Percentiles rank a stretch among this genome's conserved stretches.
These are phyloP conservation scores for Napeogenes sylphis DNA, from an alignment of 2,888 invertebrate genomes.

Conservation along the genomic window DNA sequence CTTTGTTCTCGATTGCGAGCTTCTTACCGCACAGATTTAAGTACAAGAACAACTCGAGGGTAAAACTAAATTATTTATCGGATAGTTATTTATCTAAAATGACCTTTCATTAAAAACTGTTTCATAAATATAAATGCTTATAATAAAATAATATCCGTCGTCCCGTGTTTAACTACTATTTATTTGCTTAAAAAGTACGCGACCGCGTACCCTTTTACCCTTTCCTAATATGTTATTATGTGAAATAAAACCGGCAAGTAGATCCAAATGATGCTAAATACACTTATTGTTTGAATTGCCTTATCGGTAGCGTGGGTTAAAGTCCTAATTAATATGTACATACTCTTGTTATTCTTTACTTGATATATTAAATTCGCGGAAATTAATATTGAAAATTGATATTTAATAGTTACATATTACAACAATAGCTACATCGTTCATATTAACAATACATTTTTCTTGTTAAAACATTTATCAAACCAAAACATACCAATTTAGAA, in stretches of 20 bases:
- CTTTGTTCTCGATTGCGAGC: no score
- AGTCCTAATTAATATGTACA: slow-evolving; percentile 71
- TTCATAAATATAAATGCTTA: no score
- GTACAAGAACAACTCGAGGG: no score
- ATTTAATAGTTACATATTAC: slow-evolving; percentile 13
- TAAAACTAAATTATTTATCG: no score
- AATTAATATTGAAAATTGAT: no score
- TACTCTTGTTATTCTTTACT: slow-evolving; percentile 55
- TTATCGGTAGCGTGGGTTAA: slow-evolving; percentile 64
- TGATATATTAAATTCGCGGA: slow-evolving; percentile 27
- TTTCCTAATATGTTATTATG: slow-evolving; percentile 70
- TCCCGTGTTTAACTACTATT: slow-evolving; percentile 59
- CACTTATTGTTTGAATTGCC: slow-evolving; percentile 48
- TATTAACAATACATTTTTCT: slow-evolving; percentile 9
- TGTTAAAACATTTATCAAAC: no score
- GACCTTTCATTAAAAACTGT: no score
- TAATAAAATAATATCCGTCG: slow-evolving; percentile 29
- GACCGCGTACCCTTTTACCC: slow-evolving; percentile 59
- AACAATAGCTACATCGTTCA: no score
- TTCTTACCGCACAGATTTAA: no score
- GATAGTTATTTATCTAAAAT: no score
- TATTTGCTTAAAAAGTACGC: slow-evolving; percentile 58
- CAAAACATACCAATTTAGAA: no score
- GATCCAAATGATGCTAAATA: slow-evolving; percentile 42
- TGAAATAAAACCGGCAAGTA: slow-evolving; percentile 66